Base-by-base conservation (phyloP, 1,140 invertebrate species). In the Heliconius hewitsoni region DNA sequence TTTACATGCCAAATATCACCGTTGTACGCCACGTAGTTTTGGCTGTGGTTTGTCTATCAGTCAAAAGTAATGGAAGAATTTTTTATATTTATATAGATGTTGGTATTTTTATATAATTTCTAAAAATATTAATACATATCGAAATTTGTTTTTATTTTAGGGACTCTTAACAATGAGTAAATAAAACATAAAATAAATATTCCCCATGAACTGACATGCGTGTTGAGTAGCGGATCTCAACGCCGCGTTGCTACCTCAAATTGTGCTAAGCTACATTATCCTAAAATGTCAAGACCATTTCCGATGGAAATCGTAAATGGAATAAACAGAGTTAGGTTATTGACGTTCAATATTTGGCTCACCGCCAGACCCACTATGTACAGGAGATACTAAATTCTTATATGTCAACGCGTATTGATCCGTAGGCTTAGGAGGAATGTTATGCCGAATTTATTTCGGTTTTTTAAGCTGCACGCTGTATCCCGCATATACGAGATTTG, bases 281-380 rank as follows among this genome's bases (percentile, higher is more conserved):
- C 57, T 23, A 27, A 27, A 66, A 66, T 66, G 8, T 23, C 57
- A 66, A 66, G 57, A 66, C 23, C 57, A 66, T 66, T 66, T 30
- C 57, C 57, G 19, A 66, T 66, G 57, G 57, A 66, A 66, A 66
- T 66, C 57, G 57, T 30, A 30, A 30, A 27, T 13, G 57, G 57
- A 66, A 66, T 66, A 66, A 66, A 27, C 57, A 66, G 23, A 66
- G 57, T 66, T 66, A 66, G 57, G 11, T 30, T 66, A 66, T 66
- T 66, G 57, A 66, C 57, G 57, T 66, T 66, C n/a, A 66, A 66
- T 66, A 66, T 66, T 66, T 66, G 57, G 57, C 57, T 16, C 57
- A 13, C 57, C 57, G 57, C 57, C 57, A 66, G 57, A 66, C n/a
- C 57, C 23, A 27, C 23, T n/a, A 27, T 27, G 23, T 66, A 66